Base-by-base conservation (phyloP, 2,888 invertebrate species). In the Taphrorychus bicolor region DNA sequence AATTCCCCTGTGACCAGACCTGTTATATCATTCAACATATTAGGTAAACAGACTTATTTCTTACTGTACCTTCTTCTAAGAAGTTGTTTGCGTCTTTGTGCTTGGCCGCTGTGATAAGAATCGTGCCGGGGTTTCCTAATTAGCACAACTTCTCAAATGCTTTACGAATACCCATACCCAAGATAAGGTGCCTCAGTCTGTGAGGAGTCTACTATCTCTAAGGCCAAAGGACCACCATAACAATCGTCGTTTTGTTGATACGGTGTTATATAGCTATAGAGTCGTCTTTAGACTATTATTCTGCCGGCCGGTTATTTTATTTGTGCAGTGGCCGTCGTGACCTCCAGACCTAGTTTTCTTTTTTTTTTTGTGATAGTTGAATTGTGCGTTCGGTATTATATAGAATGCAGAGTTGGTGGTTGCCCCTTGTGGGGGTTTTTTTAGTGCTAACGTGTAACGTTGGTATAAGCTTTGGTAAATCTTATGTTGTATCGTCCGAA, bases 391-490 rank as follows among this genome's bases (percentile, higher is more conserved):
- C 32, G 32, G 32, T 9, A 9, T 32, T 2, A 32, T 32, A 11
- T 11, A 32, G 32, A 32, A 32, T 32, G 32, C 7, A 32, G 32
- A 32, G 9, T 7, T 32, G 32, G 32, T 32, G 7, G 1, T 11
- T 32, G 32, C 32, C 11, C 3, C 32, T 32, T 9, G 11, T 32
- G 9, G 32, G 32, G 32, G 11, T 11, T 32, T 32, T 32, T 32
- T 32, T 32, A 11, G 11, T 32, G 11, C 9, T 32, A 1, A 11
- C 32, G 32, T 32, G 32, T 32, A n/a, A 48, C 22, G 23, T 17
- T 23, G 18, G 24, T 32, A 48, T 62, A 1, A 48, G 54, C 9
- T 56, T 32, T 22, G 48, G 54, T 5, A 45, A 54, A 62, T 62
- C 62, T 2, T 42, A 54, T 5, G 49, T 62, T 5, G 17, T 56